These are phyloP conservation scores for Acanthosepion lycidas DNA, from an alignment of 2,888 invertebrate species.

Conservation along the genomic window DNA sequence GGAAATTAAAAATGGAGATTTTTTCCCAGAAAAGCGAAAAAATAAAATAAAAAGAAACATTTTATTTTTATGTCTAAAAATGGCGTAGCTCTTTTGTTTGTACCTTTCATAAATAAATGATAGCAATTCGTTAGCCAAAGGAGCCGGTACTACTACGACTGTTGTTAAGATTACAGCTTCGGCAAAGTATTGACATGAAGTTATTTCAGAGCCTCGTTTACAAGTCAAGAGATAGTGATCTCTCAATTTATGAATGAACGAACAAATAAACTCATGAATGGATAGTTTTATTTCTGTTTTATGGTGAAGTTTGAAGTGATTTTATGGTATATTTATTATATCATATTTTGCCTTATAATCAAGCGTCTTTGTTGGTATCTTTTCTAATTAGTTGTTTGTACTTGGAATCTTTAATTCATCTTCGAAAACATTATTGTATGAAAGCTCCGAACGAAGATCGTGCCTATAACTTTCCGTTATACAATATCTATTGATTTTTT, in stretches of 20 bases:
- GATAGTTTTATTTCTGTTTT: background rate
- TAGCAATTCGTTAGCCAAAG: background rate
- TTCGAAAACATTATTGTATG: no score
- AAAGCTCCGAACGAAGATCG: no score
- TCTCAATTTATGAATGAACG: background rate
- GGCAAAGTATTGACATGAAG: background rate
- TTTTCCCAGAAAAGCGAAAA: background rate
- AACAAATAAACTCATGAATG: background rate
- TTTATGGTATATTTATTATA: background rate
- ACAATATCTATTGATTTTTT: no score
- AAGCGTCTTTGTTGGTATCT: no score
- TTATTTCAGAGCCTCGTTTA: background rate
- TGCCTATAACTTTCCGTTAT: no score
- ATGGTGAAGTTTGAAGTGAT: background rate
- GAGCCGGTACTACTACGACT: no score
- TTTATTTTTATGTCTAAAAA: constrained; percentile 33
- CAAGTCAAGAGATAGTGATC: background rate
- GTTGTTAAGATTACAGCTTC: background rate
- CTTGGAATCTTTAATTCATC: no score
- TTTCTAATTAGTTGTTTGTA: no score
- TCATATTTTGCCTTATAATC: no score
- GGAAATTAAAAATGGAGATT: background rate
- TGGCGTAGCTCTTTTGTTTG: background rate
- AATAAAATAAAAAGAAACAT: no score
- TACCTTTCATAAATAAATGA: background rate